Evolutionary conservation across 2,888 invertebrate genomes (phyloP), one percentile per base, ranked within the genome.

Genomic region (Epirrhoe alternata): DNA sequence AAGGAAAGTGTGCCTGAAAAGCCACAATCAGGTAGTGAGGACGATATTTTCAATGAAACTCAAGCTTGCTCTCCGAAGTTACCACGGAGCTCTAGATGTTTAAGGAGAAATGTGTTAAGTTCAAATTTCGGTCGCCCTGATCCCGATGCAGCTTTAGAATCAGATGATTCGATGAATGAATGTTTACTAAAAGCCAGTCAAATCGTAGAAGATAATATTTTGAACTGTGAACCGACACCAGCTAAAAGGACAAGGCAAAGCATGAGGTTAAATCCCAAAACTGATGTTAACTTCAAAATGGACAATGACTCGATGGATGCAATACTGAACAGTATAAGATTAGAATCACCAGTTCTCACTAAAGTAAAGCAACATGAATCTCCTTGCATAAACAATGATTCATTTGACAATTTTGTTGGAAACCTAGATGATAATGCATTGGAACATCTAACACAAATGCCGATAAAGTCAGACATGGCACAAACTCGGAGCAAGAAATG

Each of bases 161-260:
- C 92, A 7, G 94, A 94, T 72, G 93, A 94, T 76, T 94, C 93
- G 30, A 90, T 93, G 86, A 93, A 94, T 82, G 94, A 94, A 74
- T 92, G 87, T 74, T 80, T 94, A 45, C 77, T 93, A 24, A 89
- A 88, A 81, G 93, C 91, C 8, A 93, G 92, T 77, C 94, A 94
- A 77, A 83, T 89, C 49, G 88, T 91, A 5, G 94, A 94, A 80
- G 92, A 93, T 31, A 87, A 88, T 56, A 79, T 91, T 42, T 70
- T 85, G 10, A 83, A 81, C 58, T 66, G 64, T 71, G 80, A 82
- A 61, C 73, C 79, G 4, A 75, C 76, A 45, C 71, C 80, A 64
- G 74, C 82, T 6, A 89, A 90, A 76, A 80, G 75, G 56, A 72
- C 77, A 14, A 80, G 83, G 61, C 74, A 85, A 65, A 63, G 64